Evolutionary conservation across 2,113 vertebrate species (phyloP).

Genomic region (Psophia crepitans): DNA sequence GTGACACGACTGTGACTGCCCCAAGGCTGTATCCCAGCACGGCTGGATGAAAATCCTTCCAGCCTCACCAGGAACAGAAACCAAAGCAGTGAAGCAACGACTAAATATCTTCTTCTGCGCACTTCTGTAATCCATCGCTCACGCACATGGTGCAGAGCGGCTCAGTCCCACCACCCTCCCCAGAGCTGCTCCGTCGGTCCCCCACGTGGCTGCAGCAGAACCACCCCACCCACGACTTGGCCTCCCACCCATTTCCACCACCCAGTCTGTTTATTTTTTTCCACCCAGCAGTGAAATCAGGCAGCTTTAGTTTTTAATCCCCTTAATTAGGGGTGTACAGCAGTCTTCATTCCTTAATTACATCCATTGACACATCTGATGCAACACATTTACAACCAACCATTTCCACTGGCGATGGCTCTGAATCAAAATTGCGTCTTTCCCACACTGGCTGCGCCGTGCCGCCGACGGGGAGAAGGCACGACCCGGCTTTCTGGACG

Average conservation of each 20-base stretch:
- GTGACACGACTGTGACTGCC: neutral
- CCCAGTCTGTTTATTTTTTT: neutral
- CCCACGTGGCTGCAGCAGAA: neutral
- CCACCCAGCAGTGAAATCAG: slow-evolving; percentile 21
- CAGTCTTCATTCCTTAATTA: slow-evolving; percentile 56
- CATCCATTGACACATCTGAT: slow-evolving; percentile 34
- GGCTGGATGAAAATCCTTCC: neutral
- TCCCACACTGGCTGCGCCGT: neutral
- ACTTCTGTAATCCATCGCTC: neutral
- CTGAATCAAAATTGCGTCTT: neutral
- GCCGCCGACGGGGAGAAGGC: neutral
- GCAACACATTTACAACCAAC: slow-evolving; percentile 47
- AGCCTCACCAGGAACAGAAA: neutral
- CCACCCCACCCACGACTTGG: neutral
- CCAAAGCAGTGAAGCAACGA: neutral
- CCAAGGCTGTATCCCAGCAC: neutral
- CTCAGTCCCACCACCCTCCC: neutral
- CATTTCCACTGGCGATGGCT: slow-evolving; percentile 16
- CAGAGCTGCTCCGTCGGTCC: neutral
- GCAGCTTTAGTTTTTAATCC: slow-evolving; percentile 45
- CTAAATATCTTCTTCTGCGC: neutral
- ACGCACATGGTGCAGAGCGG: neutral
- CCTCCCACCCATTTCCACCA: neutral
- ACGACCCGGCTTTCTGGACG: neutral
- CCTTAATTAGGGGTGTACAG: slow-evolving; percentile 43